Base-by-base conservation (phyloP, 2,888 invertebrate species). In the Tricholauxania praeusta region DNA sequence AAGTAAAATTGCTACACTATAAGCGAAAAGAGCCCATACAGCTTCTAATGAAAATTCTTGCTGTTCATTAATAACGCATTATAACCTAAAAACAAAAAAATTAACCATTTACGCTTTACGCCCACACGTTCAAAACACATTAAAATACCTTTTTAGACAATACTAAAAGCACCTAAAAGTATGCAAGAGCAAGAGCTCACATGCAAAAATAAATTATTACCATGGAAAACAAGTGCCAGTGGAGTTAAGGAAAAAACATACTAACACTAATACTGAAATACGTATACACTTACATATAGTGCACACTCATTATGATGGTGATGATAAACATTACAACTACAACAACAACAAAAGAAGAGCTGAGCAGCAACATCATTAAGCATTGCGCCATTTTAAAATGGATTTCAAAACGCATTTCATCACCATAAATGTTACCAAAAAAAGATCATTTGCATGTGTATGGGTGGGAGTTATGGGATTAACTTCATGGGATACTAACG, bases 11-110 rank as follows among this genome's bases (percentile, higher is more conserved):
- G 51, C 59, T 60, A 19, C 12, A 19, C 12, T 49, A 48, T 17
- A 15, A 15, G 14, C 6, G 52, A 14, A 14, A 12, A n/a, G 4
- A 0, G n/a, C 19, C n/a, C 14, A 51, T 53, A 39, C 48, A 19
- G 89, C 89, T 89, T 89, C 89, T 76, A 90, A 90, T 90, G 90
- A 90, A 90, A 90, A 84, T 90, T 90, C 90, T 90, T 90, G 90
- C 88, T 89, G 89, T 90, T 90, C 90, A 90, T 90, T 90, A 90
- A 90, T 90, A 90, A 89, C 89, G 88, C 90, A 90, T 90, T 90
- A 39, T 39, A 90, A 83, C 66, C 28, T 32, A 52, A 32, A 57
- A 47, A 69, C 28, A 51, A 12, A 63, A 52, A 57, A 63, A 53
- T 53, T 49, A 22, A 52, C 22, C 17, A 63, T 53, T 14, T 19